Base-by-base conservation (phyloP, 2,888 invertebrate genomes). In the Diplazon laetatorius region DNA sequence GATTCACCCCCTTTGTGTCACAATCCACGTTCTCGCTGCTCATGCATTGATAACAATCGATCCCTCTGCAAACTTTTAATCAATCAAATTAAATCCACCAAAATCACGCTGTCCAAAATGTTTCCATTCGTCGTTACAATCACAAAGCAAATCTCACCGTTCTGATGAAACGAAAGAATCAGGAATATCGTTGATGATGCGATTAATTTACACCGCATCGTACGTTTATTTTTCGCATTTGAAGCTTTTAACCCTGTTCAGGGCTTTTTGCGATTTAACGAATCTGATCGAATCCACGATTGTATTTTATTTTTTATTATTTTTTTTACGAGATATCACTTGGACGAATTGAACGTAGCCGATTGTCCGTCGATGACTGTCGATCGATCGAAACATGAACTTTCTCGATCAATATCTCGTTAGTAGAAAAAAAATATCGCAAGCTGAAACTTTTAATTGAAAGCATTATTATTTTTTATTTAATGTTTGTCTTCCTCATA, bases 11-110 rank as follows among this genome's bases (percentile, higher is more conserved):
- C 37, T 76, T 80, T 10, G 57, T 20, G 0, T 77, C 72, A 60
- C 88, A 88, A 52, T 82, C 77, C 8, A 69, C 16, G 68, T 86
- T 82, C 57, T 65, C 77, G 60, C 70, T 78, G 63, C 86, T 88
- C 44, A 80, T 83, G 68, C 87, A 87, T 77, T 87, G 87, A 75
- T 85, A 87, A 82, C 87, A 88, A 50, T 83, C 82, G 62, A 82
- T 82, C 20, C 82, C 83, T 76, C 75, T 82, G 60, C 82, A 85
- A 65, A 81, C 85, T 88, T 52, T n/a, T 14, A 76, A 46, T 2
- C 22, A 37, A 35, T 8, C n/a, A 39, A 59, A 39, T 14, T 2
- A 55, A 2, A 37, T 1, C 6, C 0, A 18, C 8, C 16, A 3
- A 57, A 57, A 37, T 57, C 12, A 57, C 6, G 12, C 6, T 14